Conservation (phyloP, 2,113 vertebrate genomes). For the western clawed frog (Xenopus tropicalis) region DNA sequence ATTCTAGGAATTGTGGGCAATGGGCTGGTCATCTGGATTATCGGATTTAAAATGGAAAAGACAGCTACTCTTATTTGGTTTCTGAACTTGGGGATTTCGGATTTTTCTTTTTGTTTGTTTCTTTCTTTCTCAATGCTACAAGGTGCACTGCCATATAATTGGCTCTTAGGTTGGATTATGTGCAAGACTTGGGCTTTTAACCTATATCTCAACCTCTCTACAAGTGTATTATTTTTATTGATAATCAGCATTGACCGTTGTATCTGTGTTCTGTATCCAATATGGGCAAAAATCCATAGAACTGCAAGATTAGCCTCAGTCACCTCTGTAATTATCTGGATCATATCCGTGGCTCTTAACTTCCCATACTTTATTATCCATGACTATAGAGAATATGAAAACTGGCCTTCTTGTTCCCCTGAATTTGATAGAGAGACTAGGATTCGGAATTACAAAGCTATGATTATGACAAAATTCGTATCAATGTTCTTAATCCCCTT, state of each 20-base stretch:
- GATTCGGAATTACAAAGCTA: background rate
- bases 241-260: conserved; percentile 67
- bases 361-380: background rate
- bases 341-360: background rate
- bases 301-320: conserved; percentile 44
- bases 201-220: conserved; percentile 52
- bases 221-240: conserved; percentile 59
- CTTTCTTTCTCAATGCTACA: conserved; percentile 49
- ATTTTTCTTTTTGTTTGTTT: conserved; percentile 58
- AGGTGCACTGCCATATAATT: background rate
- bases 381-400: too few species aligned
- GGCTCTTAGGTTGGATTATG: conserved; percentile 56
- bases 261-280: conserved; percentile 52
- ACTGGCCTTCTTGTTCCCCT: too few species aligned
- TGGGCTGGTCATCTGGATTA: conserved; percentile 64
- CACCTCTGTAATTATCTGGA: conserved; percentile 1
- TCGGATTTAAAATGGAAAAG: conserved; percentile 60
- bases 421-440: background rate
- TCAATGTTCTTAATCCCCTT: conserved; percentile 28
- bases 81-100: conserved; percentile 63
- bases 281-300: conserved; percentile 64
- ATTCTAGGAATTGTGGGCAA: conserved; percentile 59
- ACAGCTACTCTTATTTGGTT: conserved; percentile 63
- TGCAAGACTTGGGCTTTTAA: conserved; percentile 53
- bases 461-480: background rate